A percentile compares a stretch with the other conserved stretches of the same genome.
These are phyloP conservation scores for Fissipunctia ypsillon DNA, from an alignment of 2,888 invertebrate species.

Conservation along the genomic window DNA sequence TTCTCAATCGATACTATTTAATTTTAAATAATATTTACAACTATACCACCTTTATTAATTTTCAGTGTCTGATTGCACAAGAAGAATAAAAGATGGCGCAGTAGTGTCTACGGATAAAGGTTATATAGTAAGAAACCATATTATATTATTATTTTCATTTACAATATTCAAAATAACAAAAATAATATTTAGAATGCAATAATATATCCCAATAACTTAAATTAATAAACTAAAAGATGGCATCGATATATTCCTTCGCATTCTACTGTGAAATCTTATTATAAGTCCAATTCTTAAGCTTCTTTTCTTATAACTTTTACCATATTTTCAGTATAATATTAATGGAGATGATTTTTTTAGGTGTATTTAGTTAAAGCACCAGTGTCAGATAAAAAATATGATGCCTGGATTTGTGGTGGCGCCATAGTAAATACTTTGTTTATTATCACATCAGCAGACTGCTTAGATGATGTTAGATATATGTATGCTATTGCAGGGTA, in stretches of 20 bases:
- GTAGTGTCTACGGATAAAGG: slow-evolving; percentile 44
- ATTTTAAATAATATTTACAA: no score
- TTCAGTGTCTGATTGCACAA: slow-evolving; percentile 34
- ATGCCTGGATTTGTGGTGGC: slow-evolving; percentile 37
- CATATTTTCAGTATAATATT: background rate
- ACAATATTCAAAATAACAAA: background rate
- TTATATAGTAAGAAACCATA: slow-evolving; percentile 18
- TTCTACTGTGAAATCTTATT: no score
- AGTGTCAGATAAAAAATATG: slow-evolving; percentile 15
- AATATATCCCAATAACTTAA: background rate
- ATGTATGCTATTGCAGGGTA: slow-evolving; percentile 40
- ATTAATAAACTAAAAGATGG: background rate
- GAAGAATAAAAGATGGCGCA: slow-evolving; percentile 58
- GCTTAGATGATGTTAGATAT: slow-evolving; percentile 30
- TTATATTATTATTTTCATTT: background rate
- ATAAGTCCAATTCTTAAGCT: background rate
- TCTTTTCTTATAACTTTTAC: background rate
- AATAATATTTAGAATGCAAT: background rate
- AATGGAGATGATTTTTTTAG: background rate
- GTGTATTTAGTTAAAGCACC: slow-evolving; percentile 44
- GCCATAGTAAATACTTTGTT: slow-evolving; percentile 38
- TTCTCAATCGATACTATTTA: background rate
- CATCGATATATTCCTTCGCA: background rate
- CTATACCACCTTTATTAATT: no score
- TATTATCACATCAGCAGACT: slow-evolving; percentile 37